phyloP scores from a whole-genome alignment of 2,888 invertebrate species.

The Amphimallon solstitiale region DNA sequence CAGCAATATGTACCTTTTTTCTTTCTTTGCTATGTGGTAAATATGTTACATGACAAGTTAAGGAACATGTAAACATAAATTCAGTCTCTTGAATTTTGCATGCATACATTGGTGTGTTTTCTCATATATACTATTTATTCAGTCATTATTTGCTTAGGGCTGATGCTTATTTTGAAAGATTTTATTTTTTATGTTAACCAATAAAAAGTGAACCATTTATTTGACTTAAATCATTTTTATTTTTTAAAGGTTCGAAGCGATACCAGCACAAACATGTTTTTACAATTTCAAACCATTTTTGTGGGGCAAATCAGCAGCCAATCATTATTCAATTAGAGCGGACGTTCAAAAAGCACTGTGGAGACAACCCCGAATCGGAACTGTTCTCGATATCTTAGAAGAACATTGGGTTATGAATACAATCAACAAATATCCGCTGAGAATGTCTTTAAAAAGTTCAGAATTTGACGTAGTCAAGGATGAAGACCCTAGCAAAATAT shows the following conservation, averaged over 20 bases:
- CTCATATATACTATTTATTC: too few relatives aligned
- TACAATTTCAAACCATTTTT: slow-evolving; percentile 74
- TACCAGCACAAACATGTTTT: slow-evolving; percentile 54
- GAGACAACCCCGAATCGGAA: slow-evolving; percentile 77
- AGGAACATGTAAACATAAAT: too few relatives aligned
- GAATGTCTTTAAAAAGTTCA: slow-evolving; percentile 53
- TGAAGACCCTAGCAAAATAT: slow-evolving; percentile 64
- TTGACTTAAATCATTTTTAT: background rate
- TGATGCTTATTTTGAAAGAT: too few relatives aligned
- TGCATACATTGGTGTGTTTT: too few relatives aligned
- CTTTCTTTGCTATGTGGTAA: too few relatives aligned
- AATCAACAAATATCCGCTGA: slow-evolving; percentile 73
- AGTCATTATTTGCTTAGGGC: too few relatives aligned
- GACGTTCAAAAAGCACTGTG: slow-evolving; percentile 69
- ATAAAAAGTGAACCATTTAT: too few relatives aligned
- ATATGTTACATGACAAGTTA: too few relatives aligned
- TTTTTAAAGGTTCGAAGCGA: slow-evolving; percentile 55
- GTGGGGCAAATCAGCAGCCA: slow-evolving; percentile 85
- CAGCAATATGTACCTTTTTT: too few relatives aligned
- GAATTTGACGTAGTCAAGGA: slow-evolving; percentile 47
- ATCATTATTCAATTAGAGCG: slow-evolving; percentile 77
- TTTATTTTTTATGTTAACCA: too few relatives aligned
- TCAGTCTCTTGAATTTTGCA: too few relatives aligned
- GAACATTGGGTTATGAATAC: slow-evolving; percentile 73
- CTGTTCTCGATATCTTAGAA: slow-evolving; percentile 78